Evolutionary conservation across 2,888 invertebrate genomes (phyloP).

Genomic region (Catocala nupta): DNA sequence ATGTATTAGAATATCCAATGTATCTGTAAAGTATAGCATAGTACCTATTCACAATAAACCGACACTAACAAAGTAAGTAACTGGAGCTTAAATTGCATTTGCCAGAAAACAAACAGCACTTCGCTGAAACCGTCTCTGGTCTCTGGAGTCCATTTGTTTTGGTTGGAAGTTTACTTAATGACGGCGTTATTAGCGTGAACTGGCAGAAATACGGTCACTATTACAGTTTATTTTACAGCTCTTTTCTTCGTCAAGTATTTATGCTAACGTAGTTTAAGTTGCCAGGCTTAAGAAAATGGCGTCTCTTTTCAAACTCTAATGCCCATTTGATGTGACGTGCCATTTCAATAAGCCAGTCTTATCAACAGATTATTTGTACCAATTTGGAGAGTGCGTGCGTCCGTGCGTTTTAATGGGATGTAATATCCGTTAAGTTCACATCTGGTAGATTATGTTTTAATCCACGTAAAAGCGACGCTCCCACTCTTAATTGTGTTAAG

Average conservation of each 20-base stretch:
- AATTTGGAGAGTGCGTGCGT: too few species aligned
- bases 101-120: not conserved
- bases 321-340: too few species aligned
- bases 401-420: not conserved
- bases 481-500: constrained; percentile 51
- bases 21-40: too few species aligned
- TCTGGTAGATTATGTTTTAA: constrained; percentile 47
- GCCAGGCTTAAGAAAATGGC: too few species aligned
- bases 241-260: not conserved
- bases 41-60: not conserved
- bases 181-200: constrained; percentile 2
- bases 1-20: too few species aligned
- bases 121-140: not conserved
- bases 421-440: constrained; percentile 24
- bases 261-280: too few species aligned
- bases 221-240: constrained; percentile 1
- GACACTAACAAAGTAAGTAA: not conserved
- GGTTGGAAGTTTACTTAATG: not conserved
- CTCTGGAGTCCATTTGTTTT: constrained; percentile 7
- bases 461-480: constrained; percentile 50
- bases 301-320: too few species aligned
- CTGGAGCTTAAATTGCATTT: not conserved
- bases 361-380: too few species aligned
- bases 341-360: too few species aligned
- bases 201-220: not conserved